Percentiles rank a stretch among this genome's conserved stretches.
Conservation (phyloP, 1,140 invertebrate genomes). For the Druon quercuslanigerum region DNA sequence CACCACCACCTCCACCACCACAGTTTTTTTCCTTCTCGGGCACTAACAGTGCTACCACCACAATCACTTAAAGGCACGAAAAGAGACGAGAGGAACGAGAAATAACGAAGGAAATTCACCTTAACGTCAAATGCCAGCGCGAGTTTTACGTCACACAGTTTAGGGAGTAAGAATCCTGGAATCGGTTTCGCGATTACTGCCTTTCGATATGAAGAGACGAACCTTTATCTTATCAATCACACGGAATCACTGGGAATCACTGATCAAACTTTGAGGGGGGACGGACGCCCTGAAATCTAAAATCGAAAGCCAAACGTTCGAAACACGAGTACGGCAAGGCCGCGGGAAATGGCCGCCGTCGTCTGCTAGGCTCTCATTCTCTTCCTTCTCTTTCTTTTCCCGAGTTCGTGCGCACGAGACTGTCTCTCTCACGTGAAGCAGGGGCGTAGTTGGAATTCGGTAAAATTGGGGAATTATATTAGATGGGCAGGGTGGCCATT, state of each 20-base stretch:
- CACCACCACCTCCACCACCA: slow-evolving; percentile 1
- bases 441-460: neutral
- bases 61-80: slow-evolving; percentile 26
- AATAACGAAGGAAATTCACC: slow-evolving; percentile 1
- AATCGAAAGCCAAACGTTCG: neutral
- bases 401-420: neutral
- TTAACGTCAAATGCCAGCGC: slow-evolving; percentile 8
- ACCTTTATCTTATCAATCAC: slow-evolving; percentile 1
- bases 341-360: slow-evolving; percentile 39
- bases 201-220: neutral
- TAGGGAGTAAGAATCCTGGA: neutral
- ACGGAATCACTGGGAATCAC: neutral
- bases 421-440: neutral
- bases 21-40: slow-evolving; percentile 28
- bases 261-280: neutral
- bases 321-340: slow-evolving; percentile 19
- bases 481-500: no score
- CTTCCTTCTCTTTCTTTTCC: neutral
- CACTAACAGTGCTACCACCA: slow-evolving; percentile 36
- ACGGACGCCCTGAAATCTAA: neutral
- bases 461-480: no score
- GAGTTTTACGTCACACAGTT: neutral
- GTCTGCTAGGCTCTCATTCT: slow-evolving; percentile 32
- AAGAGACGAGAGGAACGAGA: neutral
- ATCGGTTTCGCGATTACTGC: neutral